phyloP scores from a whole-genome alignment of 2,888 invertebrate species.

The Biston betularia region DNA sequence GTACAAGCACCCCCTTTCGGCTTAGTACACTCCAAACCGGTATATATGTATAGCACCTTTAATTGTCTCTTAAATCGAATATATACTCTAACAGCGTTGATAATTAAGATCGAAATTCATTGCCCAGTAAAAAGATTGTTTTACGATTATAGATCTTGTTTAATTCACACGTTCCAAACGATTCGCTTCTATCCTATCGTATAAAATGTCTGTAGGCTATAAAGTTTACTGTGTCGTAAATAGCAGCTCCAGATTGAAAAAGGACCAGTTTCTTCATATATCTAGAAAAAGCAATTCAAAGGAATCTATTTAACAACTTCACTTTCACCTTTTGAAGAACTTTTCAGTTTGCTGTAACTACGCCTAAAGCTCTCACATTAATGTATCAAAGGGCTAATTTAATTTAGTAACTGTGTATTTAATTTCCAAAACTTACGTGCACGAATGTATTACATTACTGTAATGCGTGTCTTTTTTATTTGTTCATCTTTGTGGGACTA shows the following conservation, averaged over 20 bases:
- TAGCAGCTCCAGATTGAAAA: slow-evolving; percentile 38
- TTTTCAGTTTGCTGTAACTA: no score
- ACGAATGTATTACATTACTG: no score
- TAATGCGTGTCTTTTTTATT: no score
- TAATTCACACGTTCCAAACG: slow-evolving; percentile 35
- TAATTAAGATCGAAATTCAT: slow-evolving; percentile 28
- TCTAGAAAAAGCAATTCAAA: slow-evolving; percentile 2
- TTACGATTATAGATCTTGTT: slow-evolving; percentile 40
- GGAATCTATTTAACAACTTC: slow-evolving; percentile 4
- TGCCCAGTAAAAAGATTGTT: slow-evolving; percentile 23
- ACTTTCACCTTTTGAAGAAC: no score
- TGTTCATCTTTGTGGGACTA: no score
- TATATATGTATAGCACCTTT: background rate
- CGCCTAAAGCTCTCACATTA: no score
- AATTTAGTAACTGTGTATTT: no score
- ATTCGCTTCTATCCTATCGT: slow-evolving; percentile 34
- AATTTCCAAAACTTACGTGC: no score
- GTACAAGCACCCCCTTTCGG: no score
- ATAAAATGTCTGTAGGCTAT: slow-evolving; percentile 39
- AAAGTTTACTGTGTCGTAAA: slow-evolving; percentile 45
- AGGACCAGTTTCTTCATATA: slow-evolving; percentile 26
- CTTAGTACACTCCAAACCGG: no score
- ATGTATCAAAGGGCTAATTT: no score
- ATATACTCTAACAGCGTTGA: slow-evolving; percentile 12
- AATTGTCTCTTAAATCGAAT: background rate